Base-by-base conservation (phyloP, 2,113 vertebrate genomes). In the Proterorhinus semilunaris region DNA sequence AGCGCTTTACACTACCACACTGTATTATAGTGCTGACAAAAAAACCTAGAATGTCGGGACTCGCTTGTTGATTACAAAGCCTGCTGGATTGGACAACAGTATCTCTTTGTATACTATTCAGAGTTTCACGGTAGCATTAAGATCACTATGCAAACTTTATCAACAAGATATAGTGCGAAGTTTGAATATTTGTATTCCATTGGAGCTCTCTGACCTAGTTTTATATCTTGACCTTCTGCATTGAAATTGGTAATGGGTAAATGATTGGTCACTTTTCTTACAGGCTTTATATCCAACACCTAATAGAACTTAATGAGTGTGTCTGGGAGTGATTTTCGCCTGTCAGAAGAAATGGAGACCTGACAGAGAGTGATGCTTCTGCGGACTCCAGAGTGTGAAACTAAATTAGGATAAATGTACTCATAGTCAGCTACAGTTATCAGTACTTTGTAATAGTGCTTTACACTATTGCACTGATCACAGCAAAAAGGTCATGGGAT, bases 351-450 rank as follows among this genome's bases (percentile, higher is more conserved):
- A 65, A 79, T 71, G 71, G 66, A 75, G 77, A 73, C 66, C 27
- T 80, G 81, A 79, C 81, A 79, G 53, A 81, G 83, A 82, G 62
- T 73, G 68, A 82, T 82, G 76, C 55, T 53, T 44, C 9, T 70
- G 80, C 69, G 64, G 72, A 76, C 65, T 68, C 62, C 65, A 47
- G 72, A 74, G 71, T 72, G 46, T 66, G 57, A 58, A 64, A 79
- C 74, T 79, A 59, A 80, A 76, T 83, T 54, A 75, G 66, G 55
- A 86, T 83, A 72, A 76, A 80, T 83, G 73, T 53, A 36, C 27
- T 4, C 27, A 3, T 36, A 36, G 27, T 36, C 27, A 36, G 27
- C 27, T 36, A 36, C 27, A 36, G 2, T 36, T 36, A 36, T 36
- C 27, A 36, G 27, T 36, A 36, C 27, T 36, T 36, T 36, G 27